Percentiles rank a stretch among this genome's conserved stretches.
Conservation (phyloP, 1,140 invertebrate genomes). For the Zaprionus vittiger region DNA sequence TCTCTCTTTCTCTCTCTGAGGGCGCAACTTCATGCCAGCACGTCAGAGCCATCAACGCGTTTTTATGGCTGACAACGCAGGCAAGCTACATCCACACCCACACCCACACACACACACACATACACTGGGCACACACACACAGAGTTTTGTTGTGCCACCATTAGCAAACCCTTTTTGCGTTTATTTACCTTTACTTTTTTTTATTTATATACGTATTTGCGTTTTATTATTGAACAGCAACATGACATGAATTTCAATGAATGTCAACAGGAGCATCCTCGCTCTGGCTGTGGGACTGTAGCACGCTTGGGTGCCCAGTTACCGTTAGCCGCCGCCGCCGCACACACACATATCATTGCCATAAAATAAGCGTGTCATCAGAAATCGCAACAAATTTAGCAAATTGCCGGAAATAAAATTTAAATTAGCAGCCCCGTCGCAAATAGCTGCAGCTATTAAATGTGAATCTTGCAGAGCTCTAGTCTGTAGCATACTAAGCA, state of each 20-base stretch:
- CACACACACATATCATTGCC: conserved; percentile 62
- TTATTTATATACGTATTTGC: conserved; percentile 81
- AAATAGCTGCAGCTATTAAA: conserved; percentile 62
- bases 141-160: conserved; percentile 38
- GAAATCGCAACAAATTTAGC: conserved; percentile 81
- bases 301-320: neutral
- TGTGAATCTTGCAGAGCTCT: conserved; percentile 5
- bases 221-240: conserved; percentile 81
- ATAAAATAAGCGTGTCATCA: conserved; percentile 80
- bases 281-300: neutral
- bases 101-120: conserved; percentile 5
- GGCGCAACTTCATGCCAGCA: conserved; percentile 41
- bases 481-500: neutral
- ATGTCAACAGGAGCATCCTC: conserved; percentile 56
- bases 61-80: conserved; percentile 60
- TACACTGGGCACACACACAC: neutral
- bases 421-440: conserved; percentile 67
- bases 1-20: neutral
- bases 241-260: conserved; percentile 81
- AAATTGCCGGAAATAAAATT: conserved; percentile 83
- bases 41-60: conserved; percentile 61
- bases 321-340: neutral
- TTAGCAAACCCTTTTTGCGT: conserved; percentile 80
- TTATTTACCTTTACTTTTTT: conserved; percentile 81
- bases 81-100: conserved; percentile 18